phyloP scores from a whole-genome alignment of 2,888 invertebrate genomes.

The Caenorhabditis zanzibari region DNA sequence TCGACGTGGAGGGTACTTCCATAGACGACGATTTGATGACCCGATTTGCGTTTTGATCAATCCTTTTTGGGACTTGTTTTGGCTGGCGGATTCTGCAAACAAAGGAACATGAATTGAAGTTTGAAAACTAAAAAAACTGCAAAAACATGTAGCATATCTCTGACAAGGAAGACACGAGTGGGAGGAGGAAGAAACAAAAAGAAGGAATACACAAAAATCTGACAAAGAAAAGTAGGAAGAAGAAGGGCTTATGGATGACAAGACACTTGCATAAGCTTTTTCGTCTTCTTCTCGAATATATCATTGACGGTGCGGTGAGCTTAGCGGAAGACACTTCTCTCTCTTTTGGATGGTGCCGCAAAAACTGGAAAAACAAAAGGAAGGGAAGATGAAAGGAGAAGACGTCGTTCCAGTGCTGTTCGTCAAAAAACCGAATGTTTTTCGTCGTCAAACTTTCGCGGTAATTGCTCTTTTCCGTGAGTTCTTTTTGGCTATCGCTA shows the following conservation, averaged over 20 bases:
- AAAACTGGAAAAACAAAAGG: conserved; percentile 42
- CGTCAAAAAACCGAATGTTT: conserved; percentile 57
- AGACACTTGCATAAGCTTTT: conserved; percentile 47
- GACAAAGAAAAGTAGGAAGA: conserved; percentile 43
- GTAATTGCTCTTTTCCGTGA: conserved; percentile 65
- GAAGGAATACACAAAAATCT: conserved; percentile 50
- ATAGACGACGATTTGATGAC: conserved; percentile 74
- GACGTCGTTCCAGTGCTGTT: conserved; percentile 59
- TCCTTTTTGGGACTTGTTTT: conserved; percentile 62
- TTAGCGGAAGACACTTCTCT: conserved; percentile 30
- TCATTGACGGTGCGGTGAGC: conserved; percentile 53
- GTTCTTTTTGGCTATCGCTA: conserved; percentile 22
- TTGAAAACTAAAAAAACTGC: conserved; percentile 8
- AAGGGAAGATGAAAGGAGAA: conserved; percentile 1
- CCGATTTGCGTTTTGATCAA: conserved; percentile 74
- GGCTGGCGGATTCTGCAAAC: conserved; percentile 66
- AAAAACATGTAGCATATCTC: conserved; percentile 17
- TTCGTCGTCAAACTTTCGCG: conserved; percentile 53
- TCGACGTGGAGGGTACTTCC: conserved; percentile 68
- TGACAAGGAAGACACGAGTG: conserved; percentile 24
- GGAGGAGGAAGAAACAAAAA: conserved; percentile 13
- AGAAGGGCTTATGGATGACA: conserved; percentile 60
- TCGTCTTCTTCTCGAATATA: conserved; percentile 45
- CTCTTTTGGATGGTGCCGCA: conserved; percentile 21
- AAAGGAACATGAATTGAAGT: neutral